A percentile compares a stretch with the other conserved stretches of the same genome.
Conservation (phyloP, 2,797 vertebrate genomes). For the Scomberomorus guttatus region DNA sequence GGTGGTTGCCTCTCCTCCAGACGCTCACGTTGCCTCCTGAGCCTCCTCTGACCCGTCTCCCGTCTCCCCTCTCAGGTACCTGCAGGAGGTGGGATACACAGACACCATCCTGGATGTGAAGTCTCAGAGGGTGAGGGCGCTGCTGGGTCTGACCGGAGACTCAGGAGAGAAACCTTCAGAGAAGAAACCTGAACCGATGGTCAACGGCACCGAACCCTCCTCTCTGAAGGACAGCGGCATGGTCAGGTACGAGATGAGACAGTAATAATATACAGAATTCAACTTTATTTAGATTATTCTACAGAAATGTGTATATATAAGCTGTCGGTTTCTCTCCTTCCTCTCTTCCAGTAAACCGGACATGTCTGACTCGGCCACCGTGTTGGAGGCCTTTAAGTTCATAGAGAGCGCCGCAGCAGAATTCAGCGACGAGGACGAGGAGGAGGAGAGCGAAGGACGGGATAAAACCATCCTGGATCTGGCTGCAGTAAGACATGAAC, state of each 20-base stretch:
- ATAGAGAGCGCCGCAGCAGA: conserved; percentile 93
- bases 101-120: conserved; percentile 97
- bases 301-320: not conserved
- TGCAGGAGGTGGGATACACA: conserved; percentile 96
- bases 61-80: conserved; percentile 84
- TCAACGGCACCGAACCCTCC: conserved; percentile 92
- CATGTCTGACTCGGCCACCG: conserved; percentile 89
- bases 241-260: conserved; percentile 47
- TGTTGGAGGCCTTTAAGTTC: conserved; percentile 95
- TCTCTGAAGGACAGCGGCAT: conserved; percentile 89
- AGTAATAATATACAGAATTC: not conserved
- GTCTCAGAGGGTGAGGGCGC: conserved; percentile 91
- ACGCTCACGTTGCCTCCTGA: not conserved
- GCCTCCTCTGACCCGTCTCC: not conserved
- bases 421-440: conserved; percentile 95
- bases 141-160: conserved; percentile 91
- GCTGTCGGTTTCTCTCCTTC: not conserved
- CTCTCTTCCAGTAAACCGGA: conserved; percentile 88
- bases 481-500: conserved; percentile 85
- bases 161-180: conserved; percentile 85
- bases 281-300: not conserved
- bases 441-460: conserved; percentile 90
- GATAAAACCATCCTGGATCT: conserved; percentile 91
- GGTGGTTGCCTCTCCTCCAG: not conserved
- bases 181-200: conserved; percentile 88